Evolutionary conservation across 2,888 invertebrate genomes (phyloP).

Genomic region (Phytoseiulus persimilis): DNA sequence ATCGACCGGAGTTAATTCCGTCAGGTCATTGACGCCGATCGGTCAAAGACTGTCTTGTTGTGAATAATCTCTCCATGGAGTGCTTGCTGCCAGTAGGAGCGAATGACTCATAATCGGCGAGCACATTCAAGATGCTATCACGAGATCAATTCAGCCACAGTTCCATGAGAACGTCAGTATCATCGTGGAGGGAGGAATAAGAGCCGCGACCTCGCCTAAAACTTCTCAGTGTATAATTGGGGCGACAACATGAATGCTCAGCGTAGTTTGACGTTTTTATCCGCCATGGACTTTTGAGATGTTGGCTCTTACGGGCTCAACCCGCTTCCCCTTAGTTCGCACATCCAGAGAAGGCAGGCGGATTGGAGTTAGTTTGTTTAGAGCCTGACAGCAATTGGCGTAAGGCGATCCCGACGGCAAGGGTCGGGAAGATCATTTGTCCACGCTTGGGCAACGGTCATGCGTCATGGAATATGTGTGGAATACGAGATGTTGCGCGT

Average conservation of each 20-base stretch:
- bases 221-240: not conserved
- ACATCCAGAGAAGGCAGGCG: not conserved
- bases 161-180: not conserved
- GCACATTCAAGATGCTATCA: not conserved
- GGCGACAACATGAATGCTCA: not conserved
- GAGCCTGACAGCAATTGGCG: too few species aligned
- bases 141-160: not conserved
- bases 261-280: not conserved
- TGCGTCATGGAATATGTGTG: too few species aligned
- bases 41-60: not conserved
- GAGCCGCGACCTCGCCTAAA: not conserved
- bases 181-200: not conserved
- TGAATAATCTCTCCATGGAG: not conserved
- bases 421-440: too few species aligned
- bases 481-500: too few species aligned
- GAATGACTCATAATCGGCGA: too few species aligned
- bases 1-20: not conserved
- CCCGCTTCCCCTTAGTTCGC: not conserved
- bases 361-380: too few species aligned
- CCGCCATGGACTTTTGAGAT: not conserved
- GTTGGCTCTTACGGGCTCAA: not conserved
- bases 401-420: too few species aligned
- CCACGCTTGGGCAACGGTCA: too few species aligned
- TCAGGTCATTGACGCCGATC: not conserved
- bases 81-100: not conserved